Percentiles rank a stretch among this genome's conserved stretches.
These are phyloP conservation scores for Tachysurus fulvidraco DNA, from an alignment of 2,113 vertebrate genomes.

Conservation along the genomic window DNA sequence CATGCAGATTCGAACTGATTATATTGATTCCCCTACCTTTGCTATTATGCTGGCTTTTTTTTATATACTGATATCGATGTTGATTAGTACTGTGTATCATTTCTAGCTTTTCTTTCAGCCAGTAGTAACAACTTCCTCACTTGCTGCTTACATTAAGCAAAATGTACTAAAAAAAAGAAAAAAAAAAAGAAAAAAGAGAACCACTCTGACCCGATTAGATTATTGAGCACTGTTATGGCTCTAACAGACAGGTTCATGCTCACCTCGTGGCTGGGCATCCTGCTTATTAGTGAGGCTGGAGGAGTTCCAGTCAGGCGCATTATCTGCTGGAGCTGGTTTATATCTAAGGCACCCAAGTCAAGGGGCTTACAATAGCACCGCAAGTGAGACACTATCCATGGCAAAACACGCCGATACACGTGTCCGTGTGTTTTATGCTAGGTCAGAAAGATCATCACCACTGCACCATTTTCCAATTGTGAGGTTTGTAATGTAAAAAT, in stretches of 20 bases:
- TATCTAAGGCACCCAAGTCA: conserved; percentile 92
- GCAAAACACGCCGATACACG: not conserved
- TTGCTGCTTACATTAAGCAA: not conserved
- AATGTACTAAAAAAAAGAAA: not conserved
- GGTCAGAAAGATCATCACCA: not conserved
- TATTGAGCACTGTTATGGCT: not conserved
- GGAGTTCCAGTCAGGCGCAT: conserved; percentile 99
- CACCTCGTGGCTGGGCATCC: conserved; percentile 99
- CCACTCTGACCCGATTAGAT: not conserved
- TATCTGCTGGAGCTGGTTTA: conserved; percentile 99
- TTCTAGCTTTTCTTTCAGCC: not conserved
- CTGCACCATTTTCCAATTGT: not conserved
- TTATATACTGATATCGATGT: not conserved
- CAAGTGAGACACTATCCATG: conserved; percentile 54
- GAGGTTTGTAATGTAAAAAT: not conserved
- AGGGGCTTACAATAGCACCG: conserved; percentile 83
- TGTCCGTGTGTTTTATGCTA: not conserved
- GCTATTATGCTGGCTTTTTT: not conserved
- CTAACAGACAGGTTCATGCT: conserved; percentile 66
- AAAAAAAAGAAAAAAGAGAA: not conserved
- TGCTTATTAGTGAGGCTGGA: conserved; percentile 97
- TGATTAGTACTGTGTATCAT: not conserved
- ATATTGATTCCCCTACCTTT: not conserved
- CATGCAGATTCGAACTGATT: not conserved
- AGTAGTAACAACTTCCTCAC: not conserved